Evolutionary conservation across 2,888 invertebrate genomes (phyloP).

Genomic region (Quadriops clusia): DNA sequence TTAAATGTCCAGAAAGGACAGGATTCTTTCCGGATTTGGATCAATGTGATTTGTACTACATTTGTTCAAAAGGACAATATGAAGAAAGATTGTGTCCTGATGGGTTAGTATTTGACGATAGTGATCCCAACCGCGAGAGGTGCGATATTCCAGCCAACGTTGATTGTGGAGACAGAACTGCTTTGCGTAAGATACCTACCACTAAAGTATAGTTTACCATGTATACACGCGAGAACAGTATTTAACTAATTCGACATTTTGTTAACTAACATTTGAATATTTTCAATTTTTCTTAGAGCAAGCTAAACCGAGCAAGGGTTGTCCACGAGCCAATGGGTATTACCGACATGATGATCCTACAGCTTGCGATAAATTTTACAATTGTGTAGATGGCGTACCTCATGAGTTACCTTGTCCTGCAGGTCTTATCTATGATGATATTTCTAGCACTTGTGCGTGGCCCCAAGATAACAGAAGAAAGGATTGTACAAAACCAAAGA

Average conservation of each 20-base stretch:
- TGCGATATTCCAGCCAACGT: slow-evolving; percentile 71
- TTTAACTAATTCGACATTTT: slow-evolving; percentile 1
- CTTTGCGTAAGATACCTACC: slow-evolving; percentile 50
- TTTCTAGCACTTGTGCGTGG: slow-evolving; percentile 65
- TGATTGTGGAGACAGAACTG: slow-evolving; percentile 61
- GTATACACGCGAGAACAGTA: slow-evolving; percentile 7
- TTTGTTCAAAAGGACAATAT: slow-evolving; percentile 52
- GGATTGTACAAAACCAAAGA: slow-evolving; percentile 41
- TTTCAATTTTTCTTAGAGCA: slow-evolving; percentile 47
- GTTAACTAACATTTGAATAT: background rate
- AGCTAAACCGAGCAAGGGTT: slow-evolving; percentile 57
- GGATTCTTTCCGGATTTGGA: slow-evolving; percentile 64
- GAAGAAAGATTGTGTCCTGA: slow-evolving; percentile 64
- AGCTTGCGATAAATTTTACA: slow-evolving; percentile 67
- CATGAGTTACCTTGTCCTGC: slow-evolving; percentile 59
- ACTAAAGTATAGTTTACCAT: slow-evolving; percentile 1
- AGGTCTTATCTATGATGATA: slow-evolving; percentile 64
- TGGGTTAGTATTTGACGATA: slow-evolving; percentile 63
- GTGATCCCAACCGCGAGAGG: slow-evolving; percentile 56
- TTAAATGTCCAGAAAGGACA: slow-evolving; percentile 57
- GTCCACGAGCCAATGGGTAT: slow-evolving; percentile 68
- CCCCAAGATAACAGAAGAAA: slow-evolving; percentile 46
- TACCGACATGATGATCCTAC: slow-evolving; percentile 62
- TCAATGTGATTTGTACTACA: slow-evolving; percentile 71
- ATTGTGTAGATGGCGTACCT: slow-evolving; percentile 62